A percentile compares a stretch with the other conserved stretches of the same genome.
phyloP scores from a whole-genome alignment of 2,888 invertebrate genomes.

The Leucophora obtusa region DNA sequence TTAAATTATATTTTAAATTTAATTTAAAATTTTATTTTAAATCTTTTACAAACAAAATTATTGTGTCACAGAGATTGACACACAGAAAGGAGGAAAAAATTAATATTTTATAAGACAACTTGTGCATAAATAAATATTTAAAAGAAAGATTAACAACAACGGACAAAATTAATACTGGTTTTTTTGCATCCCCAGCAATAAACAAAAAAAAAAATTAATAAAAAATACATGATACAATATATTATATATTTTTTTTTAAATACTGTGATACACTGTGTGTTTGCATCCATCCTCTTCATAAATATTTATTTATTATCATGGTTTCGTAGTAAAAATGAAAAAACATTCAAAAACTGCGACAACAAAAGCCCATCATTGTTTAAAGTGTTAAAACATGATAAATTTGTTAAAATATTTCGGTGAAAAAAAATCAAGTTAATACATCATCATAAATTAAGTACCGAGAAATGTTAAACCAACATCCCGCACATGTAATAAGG shows the following conservation, averaged over 20 bases:
- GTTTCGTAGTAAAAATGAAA: not conserved
- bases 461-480: constrained; percentile 7
- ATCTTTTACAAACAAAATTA: constrained; percentile 7
- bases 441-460: constrained; percentile 46
- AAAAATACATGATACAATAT: not conserved
- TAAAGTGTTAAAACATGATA: constrained; percentile 39
- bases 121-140: constrained; percentile 40
- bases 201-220: not conserved
- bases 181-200: not conserved
- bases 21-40: no score
- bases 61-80: constrained; percentile 47
- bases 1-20: constrained; percentile 6
- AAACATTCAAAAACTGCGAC: not conserved
- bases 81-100: constrained; percentile 7
- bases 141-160: constrained; percentile 32
- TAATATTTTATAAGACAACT: constrained; percentile 18
- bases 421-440: constrained; percentile 35
- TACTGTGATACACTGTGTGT: not conserved
- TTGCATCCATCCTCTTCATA: constrained; percentile 13
- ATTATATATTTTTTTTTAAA: not conserved
- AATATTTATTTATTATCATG: constrained; percentile 24
- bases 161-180: not conserved
- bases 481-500: not conserved
- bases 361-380: constrained; percentile 24
- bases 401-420: constrained; percentile 22